A percentile compares a stretch with the other conserved stretches of the same genome.
Conservation (phyloP, 1,140 invertebrate genomes). For the Lamellibrachia luymesi region DNA sequence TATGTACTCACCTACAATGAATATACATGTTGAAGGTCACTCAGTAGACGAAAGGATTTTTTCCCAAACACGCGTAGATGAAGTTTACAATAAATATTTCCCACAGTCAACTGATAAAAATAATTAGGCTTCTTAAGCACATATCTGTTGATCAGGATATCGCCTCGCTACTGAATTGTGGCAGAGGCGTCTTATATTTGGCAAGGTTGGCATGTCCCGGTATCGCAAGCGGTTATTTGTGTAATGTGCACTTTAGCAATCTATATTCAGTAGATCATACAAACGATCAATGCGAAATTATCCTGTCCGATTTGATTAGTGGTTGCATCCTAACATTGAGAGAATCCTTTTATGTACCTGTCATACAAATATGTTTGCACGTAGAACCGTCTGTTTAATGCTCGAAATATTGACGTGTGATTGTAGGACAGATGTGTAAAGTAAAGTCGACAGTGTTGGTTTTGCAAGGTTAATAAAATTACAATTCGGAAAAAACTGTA, state of each 20-base stretch:
- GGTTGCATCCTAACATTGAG: too few species aligned
- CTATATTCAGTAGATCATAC: background rate
- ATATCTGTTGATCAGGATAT: background rate
- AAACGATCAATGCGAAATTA: background rate
- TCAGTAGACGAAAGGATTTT: background rate
- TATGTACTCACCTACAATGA: too few species aligned
- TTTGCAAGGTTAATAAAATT: too few species aligned
- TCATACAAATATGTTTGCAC: background rate
- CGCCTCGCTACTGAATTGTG: background rate
- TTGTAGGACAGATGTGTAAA: background rate
- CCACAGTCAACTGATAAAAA: background rate
- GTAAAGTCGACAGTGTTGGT: too few species aligned
- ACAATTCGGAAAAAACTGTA: background rate
- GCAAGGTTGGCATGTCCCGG: background rate
- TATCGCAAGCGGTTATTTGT: background rate
- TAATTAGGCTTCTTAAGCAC: background rate
- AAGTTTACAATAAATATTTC: background rate
- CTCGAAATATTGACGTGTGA: background rate
- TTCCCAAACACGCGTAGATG: background rate
- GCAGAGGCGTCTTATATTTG: background rate
- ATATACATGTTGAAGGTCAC: background rate
- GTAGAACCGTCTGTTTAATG: background rate
- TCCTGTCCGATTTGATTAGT: too few species aligned
- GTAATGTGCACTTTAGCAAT: background rate
- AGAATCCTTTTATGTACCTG: background rate